phyloP scores from a whole-genome alignment of 1,140 invertebrate species.

The Diorhabda carinulata region DNA sequence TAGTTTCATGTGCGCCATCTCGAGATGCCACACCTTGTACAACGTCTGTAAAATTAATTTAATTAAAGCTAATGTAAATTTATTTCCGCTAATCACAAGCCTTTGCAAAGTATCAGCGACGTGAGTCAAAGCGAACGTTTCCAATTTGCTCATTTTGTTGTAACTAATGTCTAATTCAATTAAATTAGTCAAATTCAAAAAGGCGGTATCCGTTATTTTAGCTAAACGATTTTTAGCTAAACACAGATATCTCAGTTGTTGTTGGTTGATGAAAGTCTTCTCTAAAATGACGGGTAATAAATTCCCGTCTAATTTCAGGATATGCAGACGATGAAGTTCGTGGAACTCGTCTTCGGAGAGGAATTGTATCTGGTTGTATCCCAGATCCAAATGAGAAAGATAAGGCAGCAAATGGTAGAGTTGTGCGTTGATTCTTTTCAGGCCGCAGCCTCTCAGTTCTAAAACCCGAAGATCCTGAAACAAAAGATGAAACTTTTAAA shows the following conservation, averaged over 20 bases:
- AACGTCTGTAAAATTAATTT: constrained; percentile 55
- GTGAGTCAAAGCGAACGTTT: constrained; percentile 57
- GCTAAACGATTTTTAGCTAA: constrained; percentile 69
- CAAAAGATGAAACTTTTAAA: constrained; percentile 21
- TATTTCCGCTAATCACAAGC: constrained; percentile 66
- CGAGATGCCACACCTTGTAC: constrained; percentile 55
- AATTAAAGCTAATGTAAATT: constrained; percentile 45
- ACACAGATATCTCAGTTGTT: constrained; percentile 54
- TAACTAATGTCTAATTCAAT: constrained; percentile 66
- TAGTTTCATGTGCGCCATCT: constrained; percentile 58
- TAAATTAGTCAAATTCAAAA: constrained; percentile 63
- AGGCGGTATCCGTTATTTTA: constrained; percentile 65
- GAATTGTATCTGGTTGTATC: constrained; percentile 74
- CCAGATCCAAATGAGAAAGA: constrained; percentile 67
- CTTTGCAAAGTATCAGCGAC: constrained; percentile 57
- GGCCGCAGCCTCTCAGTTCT: constrained; percentile 63
- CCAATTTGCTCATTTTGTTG: constrained; percentile 66
- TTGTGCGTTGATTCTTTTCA: constrained; percentile 70
- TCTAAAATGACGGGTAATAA: constrained; percentile 70
- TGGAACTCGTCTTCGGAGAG: constrained; percentile 69
- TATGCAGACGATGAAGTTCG: constrained; percentile 63
- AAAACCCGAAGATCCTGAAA: constrained; percentile 63
- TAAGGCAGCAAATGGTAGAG: constrained; percentile 69
- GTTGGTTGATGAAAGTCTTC: constrained; percentile 65
- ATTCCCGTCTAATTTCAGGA: constrained; percentile 71